Base-by-base conservation (phyloP, 37 sponge, comb jelly and placozoan genomes). In the Eunapius fragilis region DNA sequence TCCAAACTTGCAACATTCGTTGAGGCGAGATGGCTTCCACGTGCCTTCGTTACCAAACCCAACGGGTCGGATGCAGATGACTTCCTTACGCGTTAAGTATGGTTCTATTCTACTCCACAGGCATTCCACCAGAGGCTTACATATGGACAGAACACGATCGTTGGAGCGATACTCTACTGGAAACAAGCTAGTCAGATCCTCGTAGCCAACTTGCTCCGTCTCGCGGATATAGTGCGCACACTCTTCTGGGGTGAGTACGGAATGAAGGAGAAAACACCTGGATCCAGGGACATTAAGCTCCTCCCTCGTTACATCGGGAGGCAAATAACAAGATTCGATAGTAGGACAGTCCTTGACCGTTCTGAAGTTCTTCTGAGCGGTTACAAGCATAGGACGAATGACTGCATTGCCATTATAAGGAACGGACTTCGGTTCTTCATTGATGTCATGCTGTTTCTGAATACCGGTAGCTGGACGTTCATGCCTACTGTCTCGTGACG, bases 11-110 rank as follows among this genome's bases (percentile, higher is more conserved):
- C 77, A 78, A 19, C 86, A 86, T 34, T 86, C 86, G 32, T 86
- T 86, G 23, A 86, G 79, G 34, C 86, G 77, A 67, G 78, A 78
- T 0, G 86, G 86, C 36, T 78, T 86, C 86, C 86, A 86, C 11
- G 86, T 86, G 48, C 86, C 86, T 37, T 86, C 79, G 78, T 86
- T 86, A n/a, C 86, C 86, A 67, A 86, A 86, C 9, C 86, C 86
- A 4, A 86, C 50, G 0, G 86, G 86, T 14, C 86, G 69, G 19
- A 86, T 45, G 25, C 86, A 58, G 25, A 86, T 79, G 30, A 86
- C 80, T 70, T 86, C 86, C 31, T 69, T 77, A n/a, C 86, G 78
- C 6, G 86, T 79, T 2, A 86, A 31, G 19, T 27, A 33, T 0
- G 71, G 71, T 31, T 86, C 78, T 32, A 86, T 48, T 79, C 86